A percentile compares a stretch with the other conserved stretches of the same genome.
These are phyloP conservation scores for Parapristionchus giblindavisi DNA, from an alignment of 2,888 invertebrate genomes.

Conservation along the genomic window DNA sequence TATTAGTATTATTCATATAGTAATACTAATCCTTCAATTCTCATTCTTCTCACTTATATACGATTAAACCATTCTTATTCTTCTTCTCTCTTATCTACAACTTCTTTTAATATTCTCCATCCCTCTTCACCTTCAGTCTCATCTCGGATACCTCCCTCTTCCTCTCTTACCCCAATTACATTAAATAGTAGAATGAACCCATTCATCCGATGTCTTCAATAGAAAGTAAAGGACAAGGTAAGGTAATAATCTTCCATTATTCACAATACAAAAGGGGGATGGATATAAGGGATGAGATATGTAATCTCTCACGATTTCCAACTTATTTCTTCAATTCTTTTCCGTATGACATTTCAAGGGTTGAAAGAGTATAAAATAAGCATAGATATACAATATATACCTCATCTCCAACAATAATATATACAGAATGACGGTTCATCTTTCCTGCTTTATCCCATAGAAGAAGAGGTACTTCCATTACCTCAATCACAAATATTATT, in stretches of 20 bases:
- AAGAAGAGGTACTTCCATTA: conserved; percentile 93
- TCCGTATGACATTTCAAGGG: no score
- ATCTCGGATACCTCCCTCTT: no score
- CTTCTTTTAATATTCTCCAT: neutral
- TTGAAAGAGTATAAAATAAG: neutral
- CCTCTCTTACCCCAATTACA: no score
- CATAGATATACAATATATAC: conserved; percentile 44
- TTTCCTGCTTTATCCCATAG: conserved; percentile 92
- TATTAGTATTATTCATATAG: neutral
- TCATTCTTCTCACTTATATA: neutral
- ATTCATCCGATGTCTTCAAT: no score
- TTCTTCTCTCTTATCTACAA: neutral
- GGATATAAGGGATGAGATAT: neutral
- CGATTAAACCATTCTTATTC: neutral
- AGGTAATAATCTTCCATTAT: neutral
- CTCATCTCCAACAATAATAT: conserved; percentile 93
- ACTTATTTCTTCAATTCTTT: neutral
- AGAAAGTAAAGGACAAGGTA: no score
- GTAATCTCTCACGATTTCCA: neutral
- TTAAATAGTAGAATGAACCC: no score
- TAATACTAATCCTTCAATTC: neutral
- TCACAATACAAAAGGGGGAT: conserved; percentile 1
- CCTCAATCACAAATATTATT: conserved; percentile 9
- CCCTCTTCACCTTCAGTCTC: conserved; percentile 1
- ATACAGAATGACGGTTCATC: conserved; percentile 64